A percentile compares a stretch with the other conserved stretches of the same genome.
phyloP scores from a whole-genome alignment of 1,140 invertebrate genomes.

The Pygmarrhopalites habei region DNA sequence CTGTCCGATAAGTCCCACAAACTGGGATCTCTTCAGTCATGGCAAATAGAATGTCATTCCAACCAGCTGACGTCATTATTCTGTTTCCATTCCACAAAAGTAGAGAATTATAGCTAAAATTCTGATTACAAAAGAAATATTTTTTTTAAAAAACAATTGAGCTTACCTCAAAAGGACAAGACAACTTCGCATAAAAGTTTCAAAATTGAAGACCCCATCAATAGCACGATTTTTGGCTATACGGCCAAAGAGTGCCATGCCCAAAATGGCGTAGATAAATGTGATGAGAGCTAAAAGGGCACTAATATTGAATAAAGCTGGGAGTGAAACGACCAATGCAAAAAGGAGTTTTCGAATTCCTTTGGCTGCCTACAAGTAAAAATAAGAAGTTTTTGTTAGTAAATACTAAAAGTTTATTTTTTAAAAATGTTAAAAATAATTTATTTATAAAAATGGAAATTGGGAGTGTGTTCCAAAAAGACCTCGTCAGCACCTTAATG shows the following conservation, averaged over 20 bases:
- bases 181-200: conserved; percentile 90
- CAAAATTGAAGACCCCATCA: conserved; percentile 85
- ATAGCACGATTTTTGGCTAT: conserved; percentile 78
- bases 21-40: conserved; percentile 80
- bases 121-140: too few species aligned
- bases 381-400: too few species aligned
- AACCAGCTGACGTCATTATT: conserved; percentile 87
- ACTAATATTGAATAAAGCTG: conserved; percentile 91
- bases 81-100: conserved; percentile 46
- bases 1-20: conserved; percentile 54
- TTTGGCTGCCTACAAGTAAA: conserved; percentile 69
- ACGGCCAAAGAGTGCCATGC: conserved; percentile 88
- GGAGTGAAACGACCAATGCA: conserved; percentile 86
- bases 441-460: too few species aligned
- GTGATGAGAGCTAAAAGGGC: conserved; percentile 85
- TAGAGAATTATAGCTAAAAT: too few species aligned
- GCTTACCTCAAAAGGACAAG: conserved; percentile 74
- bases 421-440: too few species aligned
- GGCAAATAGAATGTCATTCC: conserved; percentile 86
- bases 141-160: not conserved
- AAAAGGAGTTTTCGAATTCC: conserved; percentile 92
- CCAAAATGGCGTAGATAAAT: conserved; percentile 93
- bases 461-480: conserved; percentile 41
- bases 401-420: too few species aligned
- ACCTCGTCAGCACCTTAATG: too few species aligned